phyloP scores from a whole-genome alignment of 2,113 vertebrate species.

The Sebastes schlegelii region DNA sequence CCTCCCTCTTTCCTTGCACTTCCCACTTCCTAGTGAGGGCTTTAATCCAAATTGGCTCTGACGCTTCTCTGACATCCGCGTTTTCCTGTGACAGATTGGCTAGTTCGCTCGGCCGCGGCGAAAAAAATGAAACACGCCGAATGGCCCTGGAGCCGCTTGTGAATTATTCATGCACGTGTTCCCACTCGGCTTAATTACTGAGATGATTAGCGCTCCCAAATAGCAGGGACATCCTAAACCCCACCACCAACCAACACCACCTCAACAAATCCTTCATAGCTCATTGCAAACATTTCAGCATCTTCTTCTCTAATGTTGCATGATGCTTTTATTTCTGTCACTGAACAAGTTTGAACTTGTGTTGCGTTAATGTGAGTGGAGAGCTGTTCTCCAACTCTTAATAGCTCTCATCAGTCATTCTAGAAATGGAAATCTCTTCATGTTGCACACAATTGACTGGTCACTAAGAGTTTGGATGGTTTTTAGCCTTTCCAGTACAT shows the following conservation, averaged over 20 bases:
- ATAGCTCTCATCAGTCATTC: constrained; percentile 43
- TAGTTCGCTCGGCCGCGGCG: constrained; percentile 15
- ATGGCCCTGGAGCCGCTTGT: constrained; percentile 47
- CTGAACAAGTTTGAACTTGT: constrained; percentile 8
- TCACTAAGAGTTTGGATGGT: background rate
- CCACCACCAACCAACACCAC: constrained; percentile 11
- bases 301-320: constrained; percentile 6
- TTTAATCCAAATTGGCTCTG: constrained; percentile 66
- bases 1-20: constrained; percentile 21
- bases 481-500: background rate
- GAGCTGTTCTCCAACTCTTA: background rate
- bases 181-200: constrained; percentile 69
- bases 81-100: constrained; percentile 54
- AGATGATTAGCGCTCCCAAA: constrained; percentile 59
- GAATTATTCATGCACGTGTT: constrained; percentile 76
- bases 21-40: constrained; percentile 37
- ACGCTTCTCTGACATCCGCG: constrained; percentile 43
- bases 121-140: constrained; percentile 39
- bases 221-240: constrained; percentile 37
- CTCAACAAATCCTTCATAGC: constrained; percentile 23
- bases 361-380: constrained; percentile 22
- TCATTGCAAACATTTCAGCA: constrained; percentile 22
- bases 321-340: constrained; percentile 25
- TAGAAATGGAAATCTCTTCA: constrained; percentile 20
- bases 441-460: background rate